phyloP scores from a whole-genome alignment of 2,797 vertebrate species.

The Geotria australis region DNA sequence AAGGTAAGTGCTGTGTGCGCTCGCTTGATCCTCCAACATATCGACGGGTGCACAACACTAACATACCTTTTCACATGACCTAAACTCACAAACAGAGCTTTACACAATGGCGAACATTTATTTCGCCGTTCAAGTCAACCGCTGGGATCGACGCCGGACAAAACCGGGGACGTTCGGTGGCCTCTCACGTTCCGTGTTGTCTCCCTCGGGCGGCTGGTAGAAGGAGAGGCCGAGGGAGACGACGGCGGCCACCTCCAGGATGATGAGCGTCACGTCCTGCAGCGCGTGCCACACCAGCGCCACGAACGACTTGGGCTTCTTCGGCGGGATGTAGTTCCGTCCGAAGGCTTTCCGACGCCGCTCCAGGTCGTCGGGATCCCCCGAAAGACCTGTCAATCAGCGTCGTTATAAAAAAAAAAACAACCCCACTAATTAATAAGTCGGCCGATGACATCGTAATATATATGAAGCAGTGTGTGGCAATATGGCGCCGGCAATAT shows the following conservation, averaged over 20 bases:
- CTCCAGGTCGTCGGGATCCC: slow-evolving; percentile 72
- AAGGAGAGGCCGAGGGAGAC: slow-evolving; percentile 99
- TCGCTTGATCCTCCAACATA: too few relatives aligned
- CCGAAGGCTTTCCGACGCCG: slow-evolving; percentile 79
- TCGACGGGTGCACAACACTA: too few relatives aligned
- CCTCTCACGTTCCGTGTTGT: slow-evolving; percentile 6
- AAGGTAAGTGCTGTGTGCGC: too few relatives aligned
- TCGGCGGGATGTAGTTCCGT: slow-evolving; percentile 94
- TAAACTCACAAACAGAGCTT: too few relatives aligned
- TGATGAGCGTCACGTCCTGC: slow-evolving; percentile 97
- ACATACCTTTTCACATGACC: too few relatives aligned
- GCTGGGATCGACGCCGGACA: too few relatives aligned
- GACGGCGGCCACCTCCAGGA: slow-evolving; percentile 97
- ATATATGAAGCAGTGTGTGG: too few relatives aligned
- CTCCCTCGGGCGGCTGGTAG: slow-evolving; percentile 69
- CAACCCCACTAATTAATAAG: slow-evolving; percentile 4
- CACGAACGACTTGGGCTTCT: slow-evolving; percentile 99
- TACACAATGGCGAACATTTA: too few relatives aligned
- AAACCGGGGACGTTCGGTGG: too few relatives aligned
- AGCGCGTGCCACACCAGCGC: slow-evolving; percentile 99
- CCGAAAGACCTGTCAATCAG: slow-evolving; percentile 47
- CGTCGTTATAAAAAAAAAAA: slow-evolving; percentile 10
- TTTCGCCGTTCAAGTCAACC: too few relatives aligned
- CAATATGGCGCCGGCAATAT: too few relatives aligned
- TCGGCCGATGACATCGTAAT: too few relatives aligned